Base-by-base conservation (phyloP, 2,888 invertebrate genomes). In the Cotesia congregata region DNA sequence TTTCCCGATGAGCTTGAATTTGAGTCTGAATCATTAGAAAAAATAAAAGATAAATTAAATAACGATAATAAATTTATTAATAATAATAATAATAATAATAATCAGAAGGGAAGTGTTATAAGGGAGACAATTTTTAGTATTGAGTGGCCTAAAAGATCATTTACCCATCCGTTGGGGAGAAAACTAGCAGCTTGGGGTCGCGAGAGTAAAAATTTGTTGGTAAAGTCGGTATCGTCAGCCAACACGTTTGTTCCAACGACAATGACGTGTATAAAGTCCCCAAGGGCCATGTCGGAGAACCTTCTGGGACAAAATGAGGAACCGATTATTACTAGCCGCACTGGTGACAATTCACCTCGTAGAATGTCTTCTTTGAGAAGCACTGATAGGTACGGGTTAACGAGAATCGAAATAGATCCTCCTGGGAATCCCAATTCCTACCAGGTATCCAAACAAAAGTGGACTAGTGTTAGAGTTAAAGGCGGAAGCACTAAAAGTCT, bases 401-500 rank as follows among this genome's bases (percentile, higher is more conserved):
- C 50, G 12, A 50, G 50, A n/a, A 83, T 82, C 67, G 78, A 77
- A 1, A 77, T 81, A 70, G 79, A 83, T 68, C 65, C 73, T 17
- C 61, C 73, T 3, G 65, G 20, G 20, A 50, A 30, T 30, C 67
- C 70, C 12, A 59, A 17, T 5, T 60, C 69, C 6, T 72, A 72
- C 39, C 88, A 88, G 38, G 79, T 84, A 4, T 84, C 88, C 15
- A 86, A 86, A 60, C 89, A 89, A 75, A 83, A 85, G 38, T 89
- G 89, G 89, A 89, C 88, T 83, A 89, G 89, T 82, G 87, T 89
- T 61, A 83, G 88, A 74, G 84, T 88, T 78, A 88, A 88, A 79
- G 89, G 86, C 74, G 88, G 87, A 67, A 89, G 89, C 76, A 89
- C 88, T 72, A 89, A 88, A 84, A 89, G 89, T 74, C 83, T 89